A percentile compares a stretch with the other conserved stretches of the same genome.
These are phyloP conservation scores for Goniozus legneri DNA, from an alignment of 1,140 invertebrate species.

Conservation along the genomic window DNA sequence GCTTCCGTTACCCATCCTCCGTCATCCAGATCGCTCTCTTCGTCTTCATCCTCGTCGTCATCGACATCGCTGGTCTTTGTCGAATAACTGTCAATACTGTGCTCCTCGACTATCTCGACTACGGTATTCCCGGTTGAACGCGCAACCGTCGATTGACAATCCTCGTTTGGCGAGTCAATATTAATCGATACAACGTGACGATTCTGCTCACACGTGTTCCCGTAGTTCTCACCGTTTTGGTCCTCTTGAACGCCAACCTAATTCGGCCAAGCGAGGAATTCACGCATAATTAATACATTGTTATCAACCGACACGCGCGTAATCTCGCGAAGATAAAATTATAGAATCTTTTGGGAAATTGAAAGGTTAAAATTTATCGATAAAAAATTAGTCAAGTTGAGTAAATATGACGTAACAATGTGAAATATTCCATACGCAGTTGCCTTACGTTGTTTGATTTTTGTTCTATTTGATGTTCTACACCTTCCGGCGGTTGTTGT, in stretches of 20 bases:
- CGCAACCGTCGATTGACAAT: not conserved
- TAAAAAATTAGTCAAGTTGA: too few species aligned
- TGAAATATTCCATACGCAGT: too few species aligned
- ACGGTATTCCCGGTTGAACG: not conserved
- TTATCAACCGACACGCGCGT: too few species aligned
- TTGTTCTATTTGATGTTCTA: constrained; percentile 9
- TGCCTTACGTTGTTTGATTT: too few species aligned
- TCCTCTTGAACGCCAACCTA: too few species aligned
- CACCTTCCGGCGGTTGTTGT: constrained; percentile 11
- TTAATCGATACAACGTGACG: not conserved
- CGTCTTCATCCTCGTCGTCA: constrained; percentile 25
- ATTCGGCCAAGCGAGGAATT: too few species aligned
- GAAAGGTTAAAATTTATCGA: too few species aligned
- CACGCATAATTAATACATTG: too few species aligned
- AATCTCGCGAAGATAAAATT: too few species aligned
- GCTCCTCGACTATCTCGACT: constrained; percentile 1
- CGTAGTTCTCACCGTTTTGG: constrained; percentile 1
- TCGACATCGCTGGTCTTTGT: constrained; percentile 31
- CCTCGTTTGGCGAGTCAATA: not conserved
- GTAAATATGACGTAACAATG: too few species aligned
- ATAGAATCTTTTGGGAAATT: too few species aligned
- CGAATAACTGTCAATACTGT: constrained; percentile 13
- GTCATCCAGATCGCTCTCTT: constrained; percentile 10
- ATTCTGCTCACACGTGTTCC: not conserved
- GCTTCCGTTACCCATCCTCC: constrained; percentile 25